phyloP scores from a whole-genome alignment of 2,888 invertebrate genomes.

The Mythimna vitellina region DNA sequence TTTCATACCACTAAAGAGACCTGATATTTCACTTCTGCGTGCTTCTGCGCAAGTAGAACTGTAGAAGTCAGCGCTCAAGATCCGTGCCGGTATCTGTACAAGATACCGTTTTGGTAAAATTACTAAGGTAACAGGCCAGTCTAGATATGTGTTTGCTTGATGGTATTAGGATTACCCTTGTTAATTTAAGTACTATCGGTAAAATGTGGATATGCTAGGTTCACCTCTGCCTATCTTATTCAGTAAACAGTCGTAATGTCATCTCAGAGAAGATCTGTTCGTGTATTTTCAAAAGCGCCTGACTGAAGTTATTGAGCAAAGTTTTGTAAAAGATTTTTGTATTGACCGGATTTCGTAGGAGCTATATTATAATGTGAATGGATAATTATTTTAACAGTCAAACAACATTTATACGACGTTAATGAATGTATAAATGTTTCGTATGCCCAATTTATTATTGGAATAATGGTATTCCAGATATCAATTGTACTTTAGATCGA shows the following conservation, averaged over 20 bases:
- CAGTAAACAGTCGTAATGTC: not conserved
- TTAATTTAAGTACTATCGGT: too few species aligned
- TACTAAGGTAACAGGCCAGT: too few species aligned
- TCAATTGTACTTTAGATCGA: constrained; percentile 16
- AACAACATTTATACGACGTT: constrained; percentile 64
- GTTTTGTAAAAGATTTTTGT: not conserved
- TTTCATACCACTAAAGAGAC: too few species aligned
- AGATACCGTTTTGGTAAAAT: too few species aligned
- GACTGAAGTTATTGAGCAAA: constrained; percentile 52
- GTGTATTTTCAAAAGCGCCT: constrained; percentile 55
- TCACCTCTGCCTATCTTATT: not conserved
- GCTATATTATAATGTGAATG: constrained; percentile 10
- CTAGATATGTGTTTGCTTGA: not conserved
- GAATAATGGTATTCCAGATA: constrained; percentile 29
- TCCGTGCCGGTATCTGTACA: too few species aligned
- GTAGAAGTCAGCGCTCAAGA: too few species aligned
- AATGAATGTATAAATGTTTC: constrained; percentile 63
- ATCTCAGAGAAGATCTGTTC: fast-evolving
- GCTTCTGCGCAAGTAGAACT: too few species aligned
- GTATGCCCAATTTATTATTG: constrained; percentile 72
- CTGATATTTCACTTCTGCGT: too few species aligned
- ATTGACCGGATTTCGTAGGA: constrained; percentile 6
- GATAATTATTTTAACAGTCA: constrained; percentile 65
- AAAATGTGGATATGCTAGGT: not conserved
- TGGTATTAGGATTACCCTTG: too few species aligned